phyloP scores from a whole-genome alignment of 2,888 invertebrate genomes.

The Andrena bicolor region DNA sequence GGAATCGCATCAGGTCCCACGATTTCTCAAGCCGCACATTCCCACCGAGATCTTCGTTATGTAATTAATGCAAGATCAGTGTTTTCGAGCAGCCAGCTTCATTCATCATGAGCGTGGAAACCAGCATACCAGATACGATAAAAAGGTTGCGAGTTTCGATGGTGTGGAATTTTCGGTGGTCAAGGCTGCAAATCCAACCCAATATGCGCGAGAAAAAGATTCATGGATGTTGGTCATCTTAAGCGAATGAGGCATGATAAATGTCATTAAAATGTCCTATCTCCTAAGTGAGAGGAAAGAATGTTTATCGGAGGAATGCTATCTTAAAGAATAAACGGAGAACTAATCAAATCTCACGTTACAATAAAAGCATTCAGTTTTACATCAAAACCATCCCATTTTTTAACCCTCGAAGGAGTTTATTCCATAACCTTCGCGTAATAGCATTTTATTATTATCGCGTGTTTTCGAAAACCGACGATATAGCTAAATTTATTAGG shows the following conservation, averaged over 20 bases:
- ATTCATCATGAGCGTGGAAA: slow-evolving; percentile 9
- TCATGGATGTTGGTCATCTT: neutral
- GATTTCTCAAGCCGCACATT: neutral
- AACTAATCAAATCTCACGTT: neutral
- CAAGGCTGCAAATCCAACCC: slow-evolving; percentile 46
- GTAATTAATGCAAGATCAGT: slow-evolving; percentile 25
- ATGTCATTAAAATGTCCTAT: neutral
- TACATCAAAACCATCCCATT: neutral
- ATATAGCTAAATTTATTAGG: too few species aligned
- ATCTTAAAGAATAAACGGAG: neutral
- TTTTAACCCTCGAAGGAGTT: too few species aligned
- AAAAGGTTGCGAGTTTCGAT: slow-evolving; percentile 23
- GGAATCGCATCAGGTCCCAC: neutral
- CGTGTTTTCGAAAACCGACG: too few species aligned
- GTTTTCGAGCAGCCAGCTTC: neutral
- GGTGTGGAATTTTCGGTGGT: neutral
- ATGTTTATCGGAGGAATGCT: neutral
- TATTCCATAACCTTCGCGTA: too few species aligned
- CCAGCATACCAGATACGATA: neutral
- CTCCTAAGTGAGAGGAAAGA: neutral
- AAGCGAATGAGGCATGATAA: neutral
- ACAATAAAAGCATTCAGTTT: neutral
- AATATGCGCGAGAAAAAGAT: neutral
- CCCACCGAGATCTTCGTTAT: neutral
- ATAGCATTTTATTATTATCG: too few species aligned